Evolutionary conservation across 2,888 invertebrate genomes (phyloP).

Genomic region (Cryptosula pallasiana): DNA sequence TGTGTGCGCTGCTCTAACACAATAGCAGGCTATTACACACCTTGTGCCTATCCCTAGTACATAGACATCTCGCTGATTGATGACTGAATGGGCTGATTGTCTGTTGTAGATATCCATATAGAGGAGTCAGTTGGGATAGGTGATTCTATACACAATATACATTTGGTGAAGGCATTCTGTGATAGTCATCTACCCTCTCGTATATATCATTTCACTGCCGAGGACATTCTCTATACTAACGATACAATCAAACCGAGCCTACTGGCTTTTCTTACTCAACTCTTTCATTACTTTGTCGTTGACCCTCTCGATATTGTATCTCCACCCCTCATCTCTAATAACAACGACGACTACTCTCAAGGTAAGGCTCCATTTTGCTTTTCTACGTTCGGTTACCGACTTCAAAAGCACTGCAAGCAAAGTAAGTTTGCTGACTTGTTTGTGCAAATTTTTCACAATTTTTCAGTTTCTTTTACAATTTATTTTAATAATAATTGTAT

Average conservation of each 20-base stretch:
- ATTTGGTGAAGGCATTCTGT: conserved; percentile 82
- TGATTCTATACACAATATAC: conserved; percentile 85
- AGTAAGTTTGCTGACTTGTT: no score
- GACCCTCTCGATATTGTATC: conserved; percentile 61
- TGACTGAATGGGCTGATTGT: conserved; percentile 8
- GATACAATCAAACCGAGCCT: conserved; percentile 86
- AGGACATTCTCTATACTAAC: conserved; percentile 88
- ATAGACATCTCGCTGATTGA: not conserved
- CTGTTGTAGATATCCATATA: conserved; percentile 53
- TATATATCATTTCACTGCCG: conserved; percentile 89
- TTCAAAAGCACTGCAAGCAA: no score
- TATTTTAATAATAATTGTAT: no score
- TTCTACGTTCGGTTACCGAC: no score
- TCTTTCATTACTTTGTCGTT: conserved; percentile 88
- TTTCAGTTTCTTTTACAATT: no score
- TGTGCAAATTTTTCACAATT: no score
- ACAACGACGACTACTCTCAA: not conserved
- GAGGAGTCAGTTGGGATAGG: conserved; percentile 69
- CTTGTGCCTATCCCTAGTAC: not conserved
- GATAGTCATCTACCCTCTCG: conserved; percentile 75
- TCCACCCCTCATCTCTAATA: not conserved
- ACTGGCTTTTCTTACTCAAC: conserved; percentile 83
- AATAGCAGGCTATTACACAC: not conserved
- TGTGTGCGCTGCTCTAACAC: not conserved
- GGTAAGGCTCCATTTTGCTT: not conserved